These are phyloP conservation scores for Eubasilissa splendida DNA, from an alignment of 2,888 invertebrate species.

Conservation along the genomic window DNA sequence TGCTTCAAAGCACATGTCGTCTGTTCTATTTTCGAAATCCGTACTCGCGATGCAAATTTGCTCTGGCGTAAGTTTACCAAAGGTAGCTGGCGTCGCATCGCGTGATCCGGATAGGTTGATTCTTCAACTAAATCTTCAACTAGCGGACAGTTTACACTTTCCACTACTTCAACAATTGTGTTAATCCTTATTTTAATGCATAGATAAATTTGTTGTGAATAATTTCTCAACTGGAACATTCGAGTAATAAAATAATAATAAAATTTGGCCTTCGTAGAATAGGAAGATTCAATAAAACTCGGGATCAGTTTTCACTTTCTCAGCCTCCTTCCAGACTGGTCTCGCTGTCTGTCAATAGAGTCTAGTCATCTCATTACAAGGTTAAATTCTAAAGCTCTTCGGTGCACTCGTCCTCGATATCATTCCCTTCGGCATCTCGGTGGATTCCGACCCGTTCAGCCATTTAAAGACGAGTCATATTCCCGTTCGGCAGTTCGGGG, in stretches of 20 bases:
- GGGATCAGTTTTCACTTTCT: conserved; percentile 41
- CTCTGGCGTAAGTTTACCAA: background rate
- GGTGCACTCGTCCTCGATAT: conserved; percentile 22
- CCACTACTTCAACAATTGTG: no score
- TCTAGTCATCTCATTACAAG: conserved; percentile 36
- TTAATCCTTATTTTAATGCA: no score
- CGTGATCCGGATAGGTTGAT: background rate
- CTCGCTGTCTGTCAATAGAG: conserved; percentile 32
- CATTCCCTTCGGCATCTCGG: background rate
- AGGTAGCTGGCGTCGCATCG: background rate
- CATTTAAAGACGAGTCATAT: conserved; percentile 5
- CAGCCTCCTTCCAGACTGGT: conserved; percentile 5
- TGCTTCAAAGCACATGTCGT: conserved; percentile 1
- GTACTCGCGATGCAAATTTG: background rate
- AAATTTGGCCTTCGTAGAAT: conserved; percentile 27
- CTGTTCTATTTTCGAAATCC: conserved; percentile 34
- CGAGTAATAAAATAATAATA: background rate
- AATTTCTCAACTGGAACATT: no score
- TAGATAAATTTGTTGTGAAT: no score
- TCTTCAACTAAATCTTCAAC: no score
- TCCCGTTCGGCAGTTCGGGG: background rate
- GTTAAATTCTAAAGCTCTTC: conserved; percentile 14
- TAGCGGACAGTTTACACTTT: no score
- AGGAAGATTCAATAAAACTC: conserved; percentile 21
- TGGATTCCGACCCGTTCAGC: conserved; percentile 15